phyloP scores from a whole-genome alignment of 2,113 vertebrate species.

The Dasyurus viverrinus region DNA sequence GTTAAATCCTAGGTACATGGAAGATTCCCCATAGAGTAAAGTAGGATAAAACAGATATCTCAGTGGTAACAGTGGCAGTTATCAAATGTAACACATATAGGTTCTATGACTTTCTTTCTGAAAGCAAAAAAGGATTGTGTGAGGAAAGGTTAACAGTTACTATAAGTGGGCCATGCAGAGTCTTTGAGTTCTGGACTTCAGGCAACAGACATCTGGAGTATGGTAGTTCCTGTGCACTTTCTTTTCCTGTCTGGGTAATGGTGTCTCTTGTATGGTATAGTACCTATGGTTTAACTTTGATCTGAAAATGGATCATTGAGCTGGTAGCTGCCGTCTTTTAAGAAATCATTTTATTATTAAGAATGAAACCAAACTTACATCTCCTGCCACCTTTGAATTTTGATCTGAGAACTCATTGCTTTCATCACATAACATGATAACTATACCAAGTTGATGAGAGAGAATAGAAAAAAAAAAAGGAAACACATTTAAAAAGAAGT shows the following conservation, averaged over 20 bases:
- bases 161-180: not conserved
- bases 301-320: not conserved
- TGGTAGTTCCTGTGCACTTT: conserved; percentile 1
- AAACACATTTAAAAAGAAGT: not conserved
- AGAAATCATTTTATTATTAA: not conserved
- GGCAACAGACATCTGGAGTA: not conserved
- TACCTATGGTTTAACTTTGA: not conserved
- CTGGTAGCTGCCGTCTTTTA: not conserved
- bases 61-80: not conserved
- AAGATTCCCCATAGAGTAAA: not conserved
- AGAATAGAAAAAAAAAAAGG: not conserved
- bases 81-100: not conserved
- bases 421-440: not conserved
- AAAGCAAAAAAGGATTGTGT: conserved; percentile 2
- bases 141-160: not conserved
- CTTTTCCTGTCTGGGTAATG: not conserved
- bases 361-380: not conserved
- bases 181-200: not conserved
- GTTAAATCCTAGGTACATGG: not conserved
- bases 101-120: not conserved
- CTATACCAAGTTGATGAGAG: not conserved
- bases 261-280: not conserved
- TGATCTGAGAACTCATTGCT: not conserved
- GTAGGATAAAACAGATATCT: not conserved
- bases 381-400: not conserved